A percentile compares a stretch with the other conserved stretches of the same genome.
Evolutionary conservation across 2,888 invertebrate species (phyloP).

Genomic region (Lomographa bimaculata): DNA sequence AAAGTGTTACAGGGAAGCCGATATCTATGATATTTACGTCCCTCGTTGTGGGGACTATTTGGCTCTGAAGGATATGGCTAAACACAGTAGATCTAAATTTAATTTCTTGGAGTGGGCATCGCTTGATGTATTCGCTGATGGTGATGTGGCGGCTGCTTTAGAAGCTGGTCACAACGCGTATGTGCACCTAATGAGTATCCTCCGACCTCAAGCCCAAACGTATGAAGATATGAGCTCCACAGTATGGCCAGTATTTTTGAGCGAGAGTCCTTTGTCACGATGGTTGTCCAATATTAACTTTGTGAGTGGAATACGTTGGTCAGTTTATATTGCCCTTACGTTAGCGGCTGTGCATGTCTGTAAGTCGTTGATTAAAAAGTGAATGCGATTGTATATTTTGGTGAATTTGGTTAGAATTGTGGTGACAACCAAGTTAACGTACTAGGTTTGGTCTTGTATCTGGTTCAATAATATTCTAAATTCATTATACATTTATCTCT

Average conservation of each 20-base stretch:
- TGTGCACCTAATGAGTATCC: conserved; percentile 54
- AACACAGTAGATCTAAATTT: conserved; percentile 36
- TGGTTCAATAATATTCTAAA: too few species aligned
- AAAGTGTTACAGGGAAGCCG: conserved; percentile 55
- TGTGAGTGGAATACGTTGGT: conserved; percentile 43
- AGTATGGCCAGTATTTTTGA: conserved; percentile 48
- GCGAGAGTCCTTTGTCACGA: conserved; percentile 37
- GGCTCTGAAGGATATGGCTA: conserved; percentile 49
- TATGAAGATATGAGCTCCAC: conserved; percentile 57
- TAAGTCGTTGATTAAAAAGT: conserved; percentile 39
- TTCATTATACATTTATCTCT: too few species aligned
- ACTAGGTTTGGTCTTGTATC: too few species aligned
- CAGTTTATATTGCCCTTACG: conserved; percentile 42
- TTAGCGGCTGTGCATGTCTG: conserved; percentile 45
- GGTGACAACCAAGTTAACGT: not conserved
- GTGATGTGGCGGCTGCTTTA: conserved; percentile 66
- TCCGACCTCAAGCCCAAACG: conserved; percentile 70
- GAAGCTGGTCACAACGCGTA: conserved; percentile 74
- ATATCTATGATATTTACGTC: conserved; percentile 59
- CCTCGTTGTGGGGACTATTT: conserved; percentile 71
- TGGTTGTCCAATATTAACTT: conserved; percentile 52
- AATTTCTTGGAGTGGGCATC: conserved; percentile 73
- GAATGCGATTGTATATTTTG: conserved; percentile 9
- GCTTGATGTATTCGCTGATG: conserved; percentile 69
- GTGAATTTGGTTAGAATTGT: too few species aligned